Conservation (phyloP, 1,140 invertebrate genomes). For the Phymastichus coffea region DNA sequence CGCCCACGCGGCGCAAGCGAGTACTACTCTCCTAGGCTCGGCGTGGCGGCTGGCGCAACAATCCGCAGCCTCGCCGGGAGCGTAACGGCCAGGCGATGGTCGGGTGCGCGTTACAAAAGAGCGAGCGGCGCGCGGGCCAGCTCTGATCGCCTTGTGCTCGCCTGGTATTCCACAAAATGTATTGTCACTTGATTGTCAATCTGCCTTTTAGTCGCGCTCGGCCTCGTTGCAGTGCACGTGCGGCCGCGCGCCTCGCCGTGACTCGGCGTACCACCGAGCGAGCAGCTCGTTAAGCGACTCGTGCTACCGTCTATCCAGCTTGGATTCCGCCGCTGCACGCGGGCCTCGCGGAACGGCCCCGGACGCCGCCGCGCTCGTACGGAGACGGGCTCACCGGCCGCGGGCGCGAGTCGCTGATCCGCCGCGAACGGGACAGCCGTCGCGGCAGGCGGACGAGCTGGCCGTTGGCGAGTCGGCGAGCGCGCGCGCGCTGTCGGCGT, state of each 20-base stretch:
- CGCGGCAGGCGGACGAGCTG: no score
- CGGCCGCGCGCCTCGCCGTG: not conserved
- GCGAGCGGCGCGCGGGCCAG: not conserved
- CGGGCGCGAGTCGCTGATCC: no score
- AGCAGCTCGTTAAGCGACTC: no score
- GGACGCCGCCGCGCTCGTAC: not conserved
- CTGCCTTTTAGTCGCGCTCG: slow-evolving; percentile 44
- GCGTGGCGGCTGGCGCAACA: no score
- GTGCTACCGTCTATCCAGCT: no score
- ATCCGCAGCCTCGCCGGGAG: no score
- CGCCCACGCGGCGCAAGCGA: no score
- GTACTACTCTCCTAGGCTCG: no score
- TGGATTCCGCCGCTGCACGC: no score
- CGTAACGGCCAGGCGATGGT: not conserved
- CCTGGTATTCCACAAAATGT: slow-evolving; percentile 49
- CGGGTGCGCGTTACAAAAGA: not conserved
- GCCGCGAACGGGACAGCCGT: no score
- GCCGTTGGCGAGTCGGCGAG: no score
- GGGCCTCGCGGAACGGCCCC: not conserved
- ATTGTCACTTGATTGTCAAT: slow-evolving; percentile 55
- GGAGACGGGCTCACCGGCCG: not conserved
- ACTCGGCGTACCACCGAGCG: no score
- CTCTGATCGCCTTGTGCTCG: slow-evolving; percentile 27
- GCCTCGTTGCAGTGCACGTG: slow-evolving; percentile 19
- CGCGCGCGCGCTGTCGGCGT: not conserved